phyloP scores from a whole-genome alignment of 2,888 invertebrate species.

The Callosobruchus maculatus region DNA sequence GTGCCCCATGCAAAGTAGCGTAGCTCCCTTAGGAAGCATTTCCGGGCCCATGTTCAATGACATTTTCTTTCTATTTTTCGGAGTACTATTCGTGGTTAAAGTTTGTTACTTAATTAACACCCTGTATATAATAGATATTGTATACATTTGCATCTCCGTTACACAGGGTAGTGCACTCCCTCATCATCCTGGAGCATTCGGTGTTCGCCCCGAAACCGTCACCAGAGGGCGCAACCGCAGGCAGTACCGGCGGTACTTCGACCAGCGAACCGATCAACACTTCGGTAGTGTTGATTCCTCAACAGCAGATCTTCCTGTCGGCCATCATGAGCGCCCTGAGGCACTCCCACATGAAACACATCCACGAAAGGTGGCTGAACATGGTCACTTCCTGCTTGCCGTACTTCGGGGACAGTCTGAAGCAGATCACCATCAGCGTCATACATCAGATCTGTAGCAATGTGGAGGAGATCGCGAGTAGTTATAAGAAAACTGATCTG shows the following conservation, averaged over 20 bases:
- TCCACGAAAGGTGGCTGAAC: constrained; percentile 81
- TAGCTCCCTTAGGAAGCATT: too few relatives aligned
- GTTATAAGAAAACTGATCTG: constrained; percentile 43
- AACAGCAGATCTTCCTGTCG: constrained; percentile 80
- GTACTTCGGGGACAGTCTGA: constrained; percentile 72
- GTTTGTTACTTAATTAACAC: too few relatives aligned
- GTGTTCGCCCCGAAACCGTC: constrained; percentile 46
- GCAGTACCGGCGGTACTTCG: constrained; percentile 13
- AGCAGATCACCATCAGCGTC: constrained; percentile 72
- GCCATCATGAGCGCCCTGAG: constrained; percentile 75
- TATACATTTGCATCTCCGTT: too few relatives aligned
- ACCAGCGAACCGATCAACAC: constrained; percentile 53
- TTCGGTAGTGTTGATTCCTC: constrained; percentile 61
- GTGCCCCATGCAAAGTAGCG: too few relatives aligned
- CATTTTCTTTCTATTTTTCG: too few relatives aligned
- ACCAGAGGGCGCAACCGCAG: background rate
- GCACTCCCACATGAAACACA: constrained; percentile 63
- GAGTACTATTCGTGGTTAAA: too few relatives aligned
- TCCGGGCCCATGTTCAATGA: too few relatives aligned
- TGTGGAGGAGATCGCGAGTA: constrained; percentile 58
- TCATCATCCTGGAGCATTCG: constrained; percentile 73
- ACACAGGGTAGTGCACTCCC: constrained; percentile 61
- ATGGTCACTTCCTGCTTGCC: constrained; percentile 77
- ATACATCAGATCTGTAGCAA: constrained; percentile 77
- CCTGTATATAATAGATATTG: too few relatives aligned